Base-by-base conservation (phyloP, 2,888 invertebrate species). In the Apoda limacodes region DNA sequence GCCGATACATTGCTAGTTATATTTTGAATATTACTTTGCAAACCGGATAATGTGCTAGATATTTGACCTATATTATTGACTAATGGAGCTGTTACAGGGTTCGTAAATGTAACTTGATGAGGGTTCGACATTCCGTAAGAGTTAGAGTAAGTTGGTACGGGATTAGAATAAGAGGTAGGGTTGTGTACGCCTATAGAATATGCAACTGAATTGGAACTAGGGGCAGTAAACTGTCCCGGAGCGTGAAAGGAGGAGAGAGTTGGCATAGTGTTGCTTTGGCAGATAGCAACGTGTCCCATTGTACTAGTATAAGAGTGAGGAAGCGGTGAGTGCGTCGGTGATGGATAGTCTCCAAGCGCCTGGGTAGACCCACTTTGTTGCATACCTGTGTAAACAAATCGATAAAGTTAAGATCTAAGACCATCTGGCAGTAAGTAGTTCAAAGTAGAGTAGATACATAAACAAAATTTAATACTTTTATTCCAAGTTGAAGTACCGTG, bases 341-440 rank as follows among this genome's bases (percentile, higher is more conserved):
- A 86, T 55, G 84, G 85, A 53, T 76, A 85, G 45, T 87, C 88
- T 47, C 88, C 85, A 45, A 88, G 68, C 37, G 85, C 88, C 72
- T 88, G 88, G 54, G 85, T 88, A 47, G 87, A 88, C 41, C 87
- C 85, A 56, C 88, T 88, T 41, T 86, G 82, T 53, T 88, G 84
- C 59, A 88, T 82, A 51, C 83, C 84, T 68, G 68, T 31, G 37
- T 39, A 42, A 35, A 37, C 34, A 30, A 38, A 19, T 19, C 29
- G 25, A n/a, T n/a, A n/a, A n/a, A n/a, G n/a, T n/a, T n/a, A n/a
- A n/a, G n/a, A 31, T 26, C 6, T 25, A 19, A 6, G 28, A 27
- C 29, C 22, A 27, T 20, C 24, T 30, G 29, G 30, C n/a, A n/a
- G n/a, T n/a, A n/a, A n/a, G n/a, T n/a, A n/a, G n/a, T n/a, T n/a